Evolutionary conservation across 2,113 vertebrate genomes (phyloP).

Genomic region (Spheniscus mendiculus): DNA sequence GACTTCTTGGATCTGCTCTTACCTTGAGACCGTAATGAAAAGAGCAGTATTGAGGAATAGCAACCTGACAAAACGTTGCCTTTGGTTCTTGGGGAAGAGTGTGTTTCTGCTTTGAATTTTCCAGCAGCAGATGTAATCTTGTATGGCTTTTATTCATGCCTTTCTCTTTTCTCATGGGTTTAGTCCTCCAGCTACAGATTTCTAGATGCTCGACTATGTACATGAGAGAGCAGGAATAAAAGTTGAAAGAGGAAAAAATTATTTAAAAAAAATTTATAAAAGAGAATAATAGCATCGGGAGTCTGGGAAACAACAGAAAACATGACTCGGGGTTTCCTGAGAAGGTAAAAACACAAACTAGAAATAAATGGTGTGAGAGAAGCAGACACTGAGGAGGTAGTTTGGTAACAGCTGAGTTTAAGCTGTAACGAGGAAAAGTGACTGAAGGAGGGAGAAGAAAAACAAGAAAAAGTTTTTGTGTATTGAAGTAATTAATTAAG

Average conservation of each 20-base stretch:
- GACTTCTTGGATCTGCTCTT: neutral
- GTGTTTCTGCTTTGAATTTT: neutral
- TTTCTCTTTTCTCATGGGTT: neutral
- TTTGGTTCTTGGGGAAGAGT: neutral
- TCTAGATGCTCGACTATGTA: neutral
- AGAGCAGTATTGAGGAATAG: neutral
- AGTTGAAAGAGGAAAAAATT: neutral
- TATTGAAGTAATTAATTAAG: neutral
- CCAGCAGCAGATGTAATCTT: neutral
- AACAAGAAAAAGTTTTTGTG: neutral
- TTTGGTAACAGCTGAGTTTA: neutral
- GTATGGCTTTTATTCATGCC: neutral
- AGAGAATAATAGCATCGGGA: neutral
- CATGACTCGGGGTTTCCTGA: neutral
- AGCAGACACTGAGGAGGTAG: neutral
- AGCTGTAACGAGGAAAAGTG: neutral
- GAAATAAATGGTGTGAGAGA: neutral
- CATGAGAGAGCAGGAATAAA: neutral
- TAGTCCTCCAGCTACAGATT: neutral
- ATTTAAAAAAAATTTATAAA: neutral
- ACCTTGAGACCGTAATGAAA: neutral
- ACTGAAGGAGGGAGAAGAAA: neutral
- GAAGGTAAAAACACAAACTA: neutral
- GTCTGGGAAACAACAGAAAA: neutral
- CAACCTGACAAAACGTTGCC: rapidly evolving